Evolutionary conservation across 1,140 invertebrate genomes (phyloP).

Genomic region (Anastrepha obliqua): DNA sequence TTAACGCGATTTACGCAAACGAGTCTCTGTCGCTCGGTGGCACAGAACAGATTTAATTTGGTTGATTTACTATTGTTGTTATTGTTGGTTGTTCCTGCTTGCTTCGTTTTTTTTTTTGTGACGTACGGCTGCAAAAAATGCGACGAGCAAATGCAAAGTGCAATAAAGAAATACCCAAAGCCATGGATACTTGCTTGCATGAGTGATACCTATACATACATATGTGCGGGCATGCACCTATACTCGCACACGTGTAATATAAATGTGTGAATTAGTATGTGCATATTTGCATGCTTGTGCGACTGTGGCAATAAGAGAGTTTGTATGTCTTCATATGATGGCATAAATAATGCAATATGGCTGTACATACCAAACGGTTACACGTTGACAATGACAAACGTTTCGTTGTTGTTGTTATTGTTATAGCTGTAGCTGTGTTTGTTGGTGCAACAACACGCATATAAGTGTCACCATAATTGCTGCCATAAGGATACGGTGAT

Average conservation of each 20-base stretch:
- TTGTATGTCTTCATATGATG: not conserved
- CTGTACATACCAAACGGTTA: not conserved
- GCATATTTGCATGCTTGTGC: not conserved
- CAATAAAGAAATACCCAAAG: conserved; percentile 25
- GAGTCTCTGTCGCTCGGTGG: conserved; percentile 30
- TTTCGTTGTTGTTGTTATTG: not conserved
- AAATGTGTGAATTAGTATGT: not conserved
- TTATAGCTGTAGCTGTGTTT: not conserved
- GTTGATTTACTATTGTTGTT: conserved; percentile 29
- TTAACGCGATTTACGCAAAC: conserved; percentile 42
- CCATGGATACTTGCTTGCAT: not conserved
- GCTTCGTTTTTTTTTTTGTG: not conserved
- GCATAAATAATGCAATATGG: conserved; percentile 37
- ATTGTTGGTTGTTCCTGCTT: not conserved
- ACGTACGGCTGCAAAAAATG: not conserved
- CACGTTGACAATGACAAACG: conserved; percentile 49
- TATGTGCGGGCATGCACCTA: too few species aligned
- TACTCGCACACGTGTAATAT: too few species aligned
- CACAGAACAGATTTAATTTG: conserved; percentile 42
- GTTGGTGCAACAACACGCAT: conserved; percentile 38
- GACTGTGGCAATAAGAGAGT: too few species aligned
- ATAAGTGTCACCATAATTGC: conserved; percentile 55
- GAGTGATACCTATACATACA: not conserved
- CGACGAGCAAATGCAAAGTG: conserved; percentile 30
- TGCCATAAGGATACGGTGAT: conserved; percentile 55